Conservation (phyloP, 35 echinoderm and acorn worm genomes). For the Acanthaster planci region DNA sequence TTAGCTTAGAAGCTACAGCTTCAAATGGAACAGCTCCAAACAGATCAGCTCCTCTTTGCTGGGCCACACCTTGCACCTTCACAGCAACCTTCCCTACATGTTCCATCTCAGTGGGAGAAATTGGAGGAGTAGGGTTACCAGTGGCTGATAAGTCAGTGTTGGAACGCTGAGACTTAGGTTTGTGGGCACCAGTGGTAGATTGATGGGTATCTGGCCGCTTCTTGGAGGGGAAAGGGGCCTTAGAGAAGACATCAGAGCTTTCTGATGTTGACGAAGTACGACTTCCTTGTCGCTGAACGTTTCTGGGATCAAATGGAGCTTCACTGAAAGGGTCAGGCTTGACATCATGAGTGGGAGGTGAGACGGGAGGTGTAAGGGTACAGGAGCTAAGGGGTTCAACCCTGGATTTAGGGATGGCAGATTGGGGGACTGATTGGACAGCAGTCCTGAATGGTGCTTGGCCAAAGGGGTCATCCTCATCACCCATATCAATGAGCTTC, state of each 20-base stretch:
- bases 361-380: conserved; percentile 93
- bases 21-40: conserved; percentile 97
- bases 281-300: conserved; percentile 72
- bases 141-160: conserved; percentile 62
- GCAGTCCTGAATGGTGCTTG: conserved; percentile 73
- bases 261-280: conserved; percentile 76
- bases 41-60: conserved; percentile 67
- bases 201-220: conserved; percentile 75
- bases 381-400: conserved; percentile 73
- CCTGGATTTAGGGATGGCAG: background rate
- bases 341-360: conserved; percentile 67
- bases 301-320: conserved; percentile 71
- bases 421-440: background rate
- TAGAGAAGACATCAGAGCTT: conserved; percentile 91
- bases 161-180: conserved; percentile 75
- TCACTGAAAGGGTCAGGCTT: conserved; percentile 75
- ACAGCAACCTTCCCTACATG: conserved; percentile 26
- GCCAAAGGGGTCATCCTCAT: conserved; percentile 68
- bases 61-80: conserved; percentile 3
- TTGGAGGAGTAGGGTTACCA: conserved; percentile 91
- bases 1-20: conserved; percentile 43
- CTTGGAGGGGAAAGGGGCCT: conserved; percentile 94
- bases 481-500: conserved; percentile 73
- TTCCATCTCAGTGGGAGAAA: conserved; percentile 80
- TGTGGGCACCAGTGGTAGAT: conserved; percentile 39